A percentile compares a stretch with the other conserved stretches of the same genome.
phyloP scores from a whole-genome alignment of 2,797 vertebrate species.

The Amazonetta brasiliensis region DNA sequence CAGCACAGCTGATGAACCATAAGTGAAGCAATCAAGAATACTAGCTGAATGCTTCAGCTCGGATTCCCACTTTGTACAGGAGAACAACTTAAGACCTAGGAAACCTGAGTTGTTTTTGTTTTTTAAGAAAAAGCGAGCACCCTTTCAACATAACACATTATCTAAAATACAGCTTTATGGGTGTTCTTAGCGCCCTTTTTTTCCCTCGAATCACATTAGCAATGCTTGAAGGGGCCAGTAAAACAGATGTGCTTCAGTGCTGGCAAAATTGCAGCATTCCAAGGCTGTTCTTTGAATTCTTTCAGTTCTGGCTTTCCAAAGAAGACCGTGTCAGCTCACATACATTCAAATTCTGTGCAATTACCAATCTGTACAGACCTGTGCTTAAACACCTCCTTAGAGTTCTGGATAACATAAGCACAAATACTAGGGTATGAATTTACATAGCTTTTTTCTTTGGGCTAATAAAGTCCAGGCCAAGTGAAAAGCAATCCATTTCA shows the following conservation, averaged over 20 bases:
- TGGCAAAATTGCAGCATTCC: background rate
- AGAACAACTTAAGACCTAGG: background rate
- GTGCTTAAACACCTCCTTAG: constrained; percentile 9
- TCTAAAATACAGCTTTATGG: background rate
- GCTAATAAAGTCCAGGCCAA: constrained; percentile 13
- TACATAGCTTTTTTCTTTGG: background rate
- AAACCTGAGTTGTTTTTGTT: background rate
- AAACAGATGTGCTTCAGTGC: background rate
- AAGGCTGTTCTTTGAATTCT: background rate
- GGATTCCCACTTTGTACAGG: background rate
- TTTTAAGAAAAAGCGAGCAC: background rate
- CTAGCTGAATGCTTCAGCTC: background rate
- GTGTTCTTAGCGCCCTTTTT: background rate
- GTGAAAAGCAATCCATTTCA: constrained; percentile 25
- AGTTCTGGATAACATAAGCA: constrained; percentile 9
- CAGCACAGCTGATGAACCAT: background rate
- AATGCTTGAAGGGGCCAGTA: background rate
- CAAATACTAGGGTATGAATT: background rate
- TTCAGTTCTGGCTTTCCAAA: background rate
- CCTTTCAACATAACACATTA: background rate
- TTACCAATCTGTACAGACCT: background rate
- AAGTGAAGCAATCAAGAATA: background rate
- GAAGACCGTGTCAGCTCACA: background rate
- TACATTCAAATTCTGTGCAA: background rate
- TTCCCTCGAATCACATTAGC: constrained; percentile 14